Evolutionary conservation across 2,113 vertebrate genomes (phyloP).

Genomic region (Panthera leo): DNA sequence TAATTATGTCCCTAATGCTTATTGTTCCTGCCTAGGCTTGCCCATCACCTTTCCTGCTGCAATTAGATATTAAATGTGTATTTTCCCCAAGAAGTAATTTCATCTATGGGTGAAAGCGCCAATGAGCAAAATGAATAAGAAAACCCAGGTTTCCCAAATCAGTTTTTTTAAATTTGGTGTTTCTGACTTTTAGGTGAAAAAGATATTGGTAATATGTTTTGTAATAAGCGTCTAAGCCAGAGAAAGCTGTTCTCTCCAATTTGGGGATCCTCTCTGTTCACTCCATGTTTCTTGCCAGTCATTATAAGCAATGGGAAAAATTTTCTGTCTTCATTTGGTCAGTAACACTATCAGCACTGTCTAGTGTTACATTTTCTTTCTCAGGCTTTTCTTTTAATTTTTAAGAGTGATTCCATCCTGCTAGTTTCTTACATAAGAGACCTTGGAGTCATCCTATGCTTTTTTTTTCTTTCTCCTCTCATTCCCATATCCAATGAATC

Average conservation of each 20-base stretch:
- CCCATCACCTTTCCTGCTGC: background rate
- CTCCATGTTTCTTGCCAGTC: background rate
- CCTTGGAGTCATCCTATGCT: background rate
- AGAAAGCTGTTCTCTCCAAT: background rate
- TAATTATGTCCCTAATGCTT: background rate
- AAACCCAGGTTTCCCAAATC: background rate
- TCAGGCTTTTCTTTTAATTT: background rate
- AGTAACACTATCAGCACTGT: background rate
- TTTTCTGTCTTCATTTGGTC: background rate
- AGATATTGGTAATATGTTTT: background rate
- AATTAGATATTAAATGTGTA: background rate
- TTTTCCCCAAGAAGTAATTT: constrained; percentile 15
- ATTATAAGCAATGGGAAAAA: background rate
- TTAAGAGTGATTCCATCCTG: background rate
- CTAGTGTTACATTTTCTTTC: background rate
- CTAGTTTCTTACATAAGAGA: background rate
- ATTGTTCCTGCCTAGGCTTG: background rate
- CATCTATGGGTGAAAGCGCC: background rate
- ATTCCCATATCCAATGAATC: background rate
- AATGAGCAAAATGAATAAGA: background rate
- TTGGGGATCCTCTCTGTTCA: background rate
- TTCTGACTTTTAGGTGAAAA: constrained; percentile 20
- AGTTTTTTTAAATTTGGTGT: constrained; percentile 32
- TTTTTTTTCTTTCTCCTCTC: background rate
- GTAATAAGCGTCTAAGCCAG: background rate